Conservation (phyloP, 23 tunicate genomes). For the Corella eumyota region DNA sequence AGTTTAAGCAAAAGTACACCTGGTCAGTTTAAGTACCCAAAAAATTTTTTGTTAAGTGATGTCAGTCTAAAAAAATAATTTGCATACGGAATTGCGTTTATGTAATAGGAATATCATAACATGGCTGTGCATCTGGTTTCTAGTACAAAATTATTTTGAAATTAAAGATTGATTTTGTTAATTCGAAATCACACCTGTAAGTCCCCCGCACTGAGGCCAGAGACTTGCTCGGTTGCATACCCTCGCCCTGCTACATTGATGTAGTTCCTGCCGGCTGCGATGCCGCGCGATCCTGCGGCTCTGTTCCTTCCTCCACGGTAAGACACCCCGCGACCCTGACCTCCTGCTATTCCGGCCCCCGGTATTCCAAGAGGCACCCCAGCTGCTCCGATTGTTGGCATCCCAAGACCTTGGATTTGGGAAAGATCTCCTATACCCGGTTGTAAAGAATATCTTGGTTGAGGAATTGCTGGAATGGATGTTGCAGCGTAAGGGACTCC, state of each 20-base stretch:
- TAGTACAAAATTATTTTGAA: constrained; percentile 22
- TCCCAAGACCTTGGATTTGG: constrained; percentile 30
- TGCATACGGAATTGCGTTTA: too few species aligned
- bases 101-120: too few species aligned
- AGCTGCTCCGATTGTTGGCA: constrained; percentile 77
- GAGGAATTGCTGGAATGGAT: constrained; percentile 38
- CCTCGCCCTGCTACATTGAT: constrained; percentile 65
- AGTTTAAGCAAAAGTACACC: too few species aligned
- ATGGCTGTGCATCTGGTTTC: too few species aligned
- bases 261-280: constrained; percentile 15
- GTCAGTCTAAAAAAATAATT: too few species aligned
- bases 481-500: constrained; percentile 70
- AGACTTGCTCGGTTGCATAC: constrained; percentile 40
- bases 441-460: constrained; percentile 48
- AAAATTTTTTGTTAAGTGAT: too few species aligned
- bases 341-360: constrained; percentile 68
- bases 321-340: constrained; percentile 33
- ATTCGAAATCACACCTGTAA: constrained; percentile 63
- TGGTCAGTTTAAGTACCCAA: too few species aligned
- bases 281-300: constrained; percentile 23
- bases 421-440: constrained; percentile 24
- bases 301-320: constrained; percentile 49
- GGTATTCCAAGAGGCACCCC: constrained; percentile 97
- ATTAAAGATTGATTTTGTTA: background rate
- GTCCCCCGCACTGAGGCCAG: too few species aligned